Evolutionary conservation across 2,888 invertebrate genomes (phyloP), one percentile per base, ranked within the genome.

Genomic region (Malthinus seriepunctatus): DNA sequence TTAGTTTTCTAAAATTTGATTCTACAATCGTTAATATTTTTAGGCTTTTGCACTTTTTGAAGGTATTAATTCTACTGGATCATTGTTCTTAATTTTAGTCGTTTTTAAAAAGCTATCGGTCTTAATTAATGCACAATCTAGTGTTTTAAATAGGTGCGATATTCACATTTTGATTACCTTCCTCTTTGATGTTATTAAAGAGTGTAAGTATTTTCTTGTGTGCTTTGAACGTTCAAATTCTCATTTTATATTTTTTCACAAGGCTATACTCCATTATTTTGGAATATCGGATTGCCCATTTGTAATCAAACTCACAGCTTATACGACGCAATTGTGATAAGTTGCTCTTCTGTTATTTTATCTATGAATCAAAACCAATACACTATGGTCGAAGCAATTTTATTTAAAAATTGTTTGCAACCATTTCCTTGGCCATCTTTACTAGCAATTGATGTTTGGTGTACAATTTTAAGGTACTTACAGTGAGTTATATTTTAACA

Each of bases 361-460:
- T 49, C 60, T 5, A 64, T 59, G 12, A 46, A 67, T 52, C 57
- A 66, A 32, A 46, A 58, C 2, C 49, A 55, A 38, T 71, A 66
- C 60, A 14, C 34, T 45, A 39, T 63, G 42, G 44, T 71, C 11
- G 73, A 73, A 52, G 32, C 51, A 2, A 51, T 69, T 45, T 61
- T 76, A 49, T 50, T 71, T 9, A 64, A 67, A 60, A 64, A 67
- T 56, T 9, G 74, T 34, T 51, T 74, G 11, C 64, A 70, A 49
- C 59, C 65, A 45, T 55, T 69, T 42, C 52, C 70, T 44, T 73
- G 72, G 70, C 49, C 51, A 56, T 67, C 71, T 10, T 47, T 76
- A 37, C 60, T 75, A 23, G 71, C 73, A 3, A 53, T 66, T 11
- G 76, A 76, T 47, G 54, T 73, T 47, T 76, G 71, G 72, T 63